Conservation (phyloP, 2,797 vertebrate species). For the Carcharodon carcharias region DNA sequence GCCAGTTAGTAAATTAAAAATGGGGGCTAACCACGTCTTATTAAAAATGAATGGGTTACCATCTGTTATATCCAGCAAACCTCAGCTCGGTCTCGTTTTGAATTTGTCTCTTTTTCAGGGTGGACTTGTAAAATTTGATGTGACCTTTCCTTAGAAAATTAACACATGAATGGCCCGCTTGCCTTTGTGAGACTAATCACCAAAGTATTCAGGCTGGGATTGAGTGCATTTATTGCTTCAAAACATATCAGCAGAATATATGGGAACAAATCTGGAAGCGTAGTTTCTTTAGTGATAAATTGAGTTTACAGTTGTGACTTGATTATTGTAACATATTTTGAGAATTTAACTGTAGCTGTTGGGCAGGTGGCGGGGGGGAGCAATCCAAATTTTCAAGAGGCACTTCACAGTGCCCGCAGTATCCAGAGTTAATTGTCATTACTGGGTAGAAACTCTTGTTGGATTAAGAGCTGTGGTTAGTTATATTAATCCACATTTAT, state of each 20-base stretch:
- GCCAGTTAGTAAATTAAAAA: background rate
- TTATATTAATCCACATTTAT: background rate
- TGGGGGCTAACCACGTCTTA: background rate
- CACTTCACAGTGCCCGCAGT: background rate
- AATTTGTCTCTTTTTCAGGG: background rate
- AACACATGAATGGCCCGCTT: background rate
- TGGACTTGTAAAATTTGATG: background rate
- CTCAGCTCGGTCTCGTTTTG: background rate
- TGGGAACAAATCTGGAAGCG: background rate
- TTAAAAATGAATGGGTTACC: background rate
- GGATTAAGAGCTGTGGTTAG: background rate
- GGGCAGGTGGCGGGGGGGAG: background rate
- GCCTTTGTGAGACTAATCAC: background rate
- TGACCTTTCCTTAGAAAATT: background rate
- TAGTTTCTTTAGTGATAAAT: too few species aligned
- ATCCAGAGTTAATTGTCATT: background rate
- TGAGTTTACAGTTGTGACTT: background rate
- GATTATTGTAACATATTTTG: background rate
- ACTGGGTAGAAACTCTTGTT: background rate
- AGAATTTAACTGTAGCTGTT: background rate
- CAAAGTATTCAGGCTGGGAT: background rate
- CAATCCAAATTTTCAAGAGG: background rate
- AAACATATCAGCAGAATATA: background rate
- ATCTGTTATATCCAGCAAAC: background rate
- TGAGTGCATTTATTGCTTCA: background rate